Percentiles rank a stretch among this genome's conserved stretches.
Conservation (phyloP, 2,888 invertebrate genomes). For the Rotaria macrura region DNA sequence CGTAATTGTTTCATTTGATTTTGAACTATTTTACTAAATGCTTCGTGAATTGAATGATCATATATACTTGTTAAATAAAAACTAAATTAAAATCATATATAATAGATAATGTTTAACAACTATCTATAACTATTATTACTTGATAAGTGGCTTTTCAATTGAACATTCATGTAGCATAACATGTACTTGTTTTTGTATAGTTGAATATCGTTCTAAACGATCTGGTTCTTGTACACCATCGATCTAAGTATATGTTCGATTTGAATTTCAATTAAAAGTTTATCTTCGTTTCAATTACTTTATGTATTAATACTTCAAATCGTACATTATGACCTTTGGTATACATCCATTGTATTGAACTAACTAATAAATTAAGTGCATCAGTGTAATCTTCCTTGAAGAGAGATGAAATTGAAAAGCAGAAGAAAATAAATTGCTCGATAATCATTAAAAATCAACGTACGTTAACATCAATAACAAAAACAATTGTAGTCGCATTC, state of each 20-base stretch:
- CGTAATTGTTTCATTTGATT: constrained; percentile 94
- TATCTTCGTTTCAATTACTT: no score
- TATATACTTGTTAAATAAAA: constrained; percentile 90
- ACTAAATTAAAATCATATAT: neutral
- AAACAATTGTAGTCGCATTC: constrained; percentile 65
- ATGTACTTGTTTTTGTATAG: constrained; percentile 66
- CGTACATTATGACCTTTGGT: constrained; percentile 88
- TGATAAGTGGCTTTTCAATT: neutral
- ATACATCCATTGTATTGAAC: constrained; percentile 82
- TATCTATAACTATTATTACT: neutral
- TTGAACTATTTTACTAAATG: constrained; percentile 98
- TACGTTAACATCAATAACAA: constrained; percentile 62
- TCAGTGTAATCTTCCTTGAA: constrained; percentile 73
- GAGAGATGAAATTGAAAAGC: no score
- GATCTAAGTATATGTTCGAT: neutral
- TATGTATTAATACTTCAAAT: constrained; percentile 95
- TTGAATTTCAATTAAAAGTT: no score
- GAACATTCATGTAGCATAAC: neutral
- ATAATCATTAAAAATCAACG: neutral
- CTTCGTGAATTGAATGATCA: constrained; percentile 99
- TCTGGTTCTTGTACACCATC: neutral
- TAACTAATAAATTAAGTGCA: constrained; percentile 77
- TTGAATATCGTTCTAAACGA: constrained; percentile 71
- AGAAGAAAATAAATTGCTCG: neutral
- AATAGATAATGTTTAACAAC: no score